Conservation (phyloP, 2,888 invertebrate genomes). For the Dryobota labecula region DNA sequence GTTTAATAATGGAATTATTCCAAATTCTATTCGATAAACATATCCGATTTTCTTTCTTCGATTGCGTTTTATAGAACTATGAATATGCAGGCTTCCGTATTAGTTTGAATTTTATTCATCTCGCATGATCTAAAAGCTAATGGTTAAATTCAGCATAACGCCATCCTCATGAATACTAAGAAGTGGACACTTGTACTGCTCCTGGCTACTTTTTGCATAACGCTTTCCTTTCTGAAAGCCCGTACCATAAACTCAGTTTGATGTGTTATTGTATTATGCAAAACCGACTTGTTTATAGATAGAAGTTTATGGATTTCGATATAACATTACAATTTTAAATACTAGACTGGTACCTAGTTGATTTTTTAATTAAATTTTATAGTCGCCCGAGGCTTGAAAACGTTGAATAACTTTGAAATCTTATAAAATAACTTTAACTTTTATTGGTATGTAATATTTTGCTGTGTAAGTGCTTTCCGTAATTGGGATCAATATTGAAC, state of each 20-base stretch:
- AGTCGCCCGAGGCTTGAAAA: constrained; percentile 55
- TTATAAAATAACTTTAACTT: constrained; percentile 50
- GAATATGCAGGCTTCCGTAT: constrained; percentile 64
- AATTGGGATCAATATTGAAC: constrained; percentile 48
- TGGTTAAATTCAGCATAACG: constrained; percentile 72
- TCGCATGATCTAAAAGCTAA: constrained; percentile 66
- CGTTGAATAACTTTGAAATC: constrained; percentile 55
- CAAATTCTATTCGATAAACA: constrained; percentile 48
- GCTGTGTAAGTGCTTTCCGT: constrained; percentile 24
- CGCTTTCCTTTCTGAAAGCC: constrained; percentile 74
- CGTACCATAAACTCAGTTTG: constrained; percentile 72
- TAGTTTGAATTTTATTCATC: constrained; percentile 64
- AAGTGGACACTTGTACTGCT: constrained; percentile 81
- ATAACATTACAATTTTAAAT: constrained; percentile 67
- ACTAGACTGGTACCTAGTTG: constrained; percentile 62
- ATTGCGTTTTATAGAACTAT: constrained; percentile 55
- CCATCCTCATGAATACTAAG: constrained; percentile 82
- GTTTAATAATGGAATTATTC: constrained; percentile 61
- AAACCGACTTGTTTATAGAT: constrained; percentile 76
- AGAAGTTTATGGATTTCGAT: constrained; percentile 66
- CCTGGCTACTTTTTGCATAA: constrained; percentile 77
- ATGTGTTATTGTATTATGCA: constrained; percentile 80
- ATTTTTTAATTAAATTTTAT: constrained; percentile 66
- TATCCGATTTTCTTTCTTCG: constrained; percentile 51
- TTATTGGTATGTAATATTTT: constrained; percentile 49